phyloP scores from a whole-genome alignment of 2,888 invertebrate species.

The Zaprionus bogoriensis region DNA sequence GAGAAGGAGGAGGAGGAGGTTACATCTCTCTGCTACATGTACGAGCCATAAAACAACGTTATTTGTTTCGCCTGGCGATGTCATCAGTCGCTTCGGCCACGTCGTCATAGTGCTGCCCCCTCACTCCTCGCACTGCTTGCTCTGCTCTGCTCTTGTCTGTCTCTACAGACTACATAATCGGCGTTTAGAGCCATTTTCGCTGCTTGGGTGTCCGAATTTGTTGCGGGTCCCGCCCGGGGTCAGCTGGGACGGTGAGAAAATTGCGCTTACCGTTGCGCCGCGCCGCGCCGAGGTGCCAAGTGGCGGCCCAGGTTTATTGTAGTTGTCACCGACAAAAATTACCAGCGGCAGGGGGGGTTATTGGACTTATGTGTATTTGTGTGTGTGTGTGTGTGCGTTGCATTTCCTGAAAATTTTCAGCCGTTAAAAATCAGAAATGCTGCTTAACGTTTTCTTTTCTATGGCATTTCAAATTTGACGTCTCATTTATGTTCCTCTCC shows the following conservation, averaged over 20 bases:
- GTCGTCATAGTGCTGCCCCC: slow-evolving; percentile 15
- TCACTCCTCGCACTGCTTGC: not conserved
- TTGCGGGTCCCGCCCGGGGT: slow-evolving; percentile 45
- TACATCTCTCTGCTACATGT: slow-evolving; percentile 48
- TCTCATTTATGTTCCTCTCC: slow-evolving; percentile 43
- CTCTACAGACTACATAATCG: slow-evolving; percentile 50
- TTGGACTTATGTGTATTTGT: not conserved
- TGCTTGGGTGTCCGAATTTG: slow-evolving; percentile 73
- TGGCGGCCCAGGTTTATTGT: slow-evolving; percentile 44
- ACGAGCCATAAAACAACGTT: slow-evolving; percentile 62
- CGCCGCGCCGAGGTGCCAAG: slow-evolving; percentile 30
- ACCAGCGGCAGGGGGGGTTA: not conserved
- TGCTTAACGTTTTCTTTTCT: slow-evolving; percentile 62
- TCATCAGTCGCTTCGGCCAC: slow-evolving; percentile 47
- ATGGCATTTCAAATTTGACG: slow-evolving; percentile 53
- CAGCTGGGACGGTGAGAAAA: slow-evolving; percentile 52
- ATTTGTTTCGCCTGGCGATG: slow-evolving; percentile 63
- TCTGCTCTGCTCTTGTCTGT: not conserved
- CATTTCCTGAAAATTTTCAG: slow-evolving; percentile 55
- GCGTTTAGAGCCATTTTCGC: slow-evolving; percentile 61
- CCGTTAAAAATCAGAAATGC: slow-evolving; percentile 56
- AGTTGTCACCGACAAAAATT: slow-evolving; percentile 54
- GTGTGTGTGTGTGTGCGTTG: slow-evolving; percentile 7
- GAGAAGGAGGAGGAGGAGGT: not conserved
- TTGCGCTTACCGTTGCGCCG: slow-evolving; percentile 48